These are phyloP conservation scores for Uloborus plumipes DNA, from an alignment of 2,888 invertebrate species.

Conservation along the genomic window DNA sequence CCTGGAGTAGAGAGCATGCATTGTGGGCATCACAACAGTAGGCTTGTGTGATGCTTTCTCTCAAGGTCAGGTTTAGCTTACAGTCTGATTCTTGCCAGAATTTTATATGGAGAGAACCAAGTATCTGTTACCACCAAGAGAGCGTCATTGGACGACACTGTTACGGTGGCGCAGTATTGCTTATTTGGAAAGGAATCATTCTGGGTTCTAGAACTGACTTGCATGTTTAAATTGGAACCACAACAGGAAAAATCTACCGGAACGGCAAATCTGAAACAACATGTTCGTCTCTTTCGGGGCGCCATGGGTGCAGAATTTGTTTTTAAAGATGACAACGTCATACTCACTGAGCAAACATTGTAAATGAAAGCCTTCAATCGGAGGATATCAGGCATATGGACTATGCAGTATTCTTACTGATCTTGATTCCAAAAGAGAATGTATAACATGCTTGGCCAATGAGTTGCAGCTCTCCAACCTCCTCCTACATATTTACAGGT, in stretches of 20 bases:
- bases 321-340: too few species aligned
- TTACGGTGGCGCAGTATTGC: conserved; percentile 3
- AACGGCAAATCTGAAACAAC: conserved; percentile 9
- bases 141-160: conserved; percentile 12
- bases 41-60: conserved; percentile 8
- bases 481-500: too few species aligned
- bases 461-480: too few species aligned
- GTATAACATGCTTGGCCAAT: too few species aligned
- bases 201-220: conserved; percentile 4
- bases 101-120: conserved; percentile 9
- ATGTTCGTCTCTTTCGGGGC: not conserved
- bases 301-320: not conserved
- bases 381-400: too few species aligned
- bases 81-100: conserved; percentile 1
- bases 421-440: too few species aligned
- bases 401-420: too few species aligned
- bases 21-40: conserved; percentile 12
- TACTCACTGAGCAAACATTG: too few species aligned
- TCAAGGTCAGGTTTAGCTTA: conserved; percentile 7
- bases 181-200: conserved; percentile 26
- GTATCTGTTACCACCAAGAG: conserved; percentile 16
- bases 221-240: conserved; percentile 5
- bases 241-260: conserved; percentile 5
- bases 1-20: conserved; percentile 7
- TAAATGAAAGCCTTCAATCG: too few species aligned